Conservation (phyloP, 2,797 vertebrate genomes). For the Cyclopterus lumpus region DNA sequence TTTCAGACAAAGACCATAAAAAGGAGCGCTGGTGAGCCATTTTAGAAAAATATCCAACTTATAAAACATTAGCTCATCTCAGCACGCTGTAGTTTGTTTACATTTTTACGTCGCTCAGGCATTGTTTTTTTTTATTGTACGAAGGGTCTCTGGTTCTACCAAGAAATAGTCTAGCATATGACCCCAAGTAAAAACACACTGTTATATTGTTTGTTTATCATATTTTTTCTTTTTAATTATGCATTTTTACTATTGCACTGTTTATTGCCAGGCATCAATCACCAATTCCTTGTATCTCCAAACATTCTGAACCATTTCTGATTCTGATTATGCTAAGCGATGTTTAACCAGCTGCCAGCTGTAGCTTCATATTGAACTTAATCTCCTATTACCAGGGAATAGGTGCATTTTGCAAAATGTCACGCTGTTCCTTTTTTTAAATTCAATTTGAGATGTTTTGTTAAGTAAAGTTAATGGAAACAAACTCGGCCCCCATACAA, state of each 20-base stretch:
- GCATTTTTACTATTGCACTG: too few relatives aligned
- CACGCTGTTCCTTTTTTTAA: neutral
- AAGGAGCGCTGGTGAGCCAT: neutral
- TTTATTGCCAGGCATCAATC: neutral
- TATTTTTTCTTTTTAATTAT: neutral
- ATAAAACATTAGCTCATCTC: neutral
- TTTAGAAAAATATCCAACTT: neutral
- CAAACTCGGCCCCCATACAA: constrained; percentile 12
- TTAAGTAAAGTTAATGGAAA: neutral
- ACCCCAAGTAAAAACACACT: neutral
- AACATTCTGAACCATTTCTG: neutral
- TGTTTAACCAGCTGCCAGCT: neutral
- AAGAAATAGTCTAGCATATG: neutral
- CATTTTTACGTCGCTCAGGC: neutral
- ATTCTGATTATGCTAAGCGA: constrained; percentile 6
- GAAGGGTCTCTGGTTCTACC: neutral
- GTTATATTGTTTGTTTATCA: neutral
- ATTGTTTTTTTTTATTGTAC: neutral
- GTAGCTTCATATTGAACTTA: neutral
- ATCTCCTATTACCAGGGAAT: neutral
- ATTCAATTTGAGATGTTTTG: neutral
- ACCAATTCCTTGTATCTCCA: neutral
- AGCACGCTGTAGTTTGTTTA: neutral
- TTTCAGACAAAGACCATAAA: neutral
- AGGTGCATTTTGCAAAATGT: neutral